A percentile compares a stretch with the other conserved stretches of the same genome.
Conservation (phyloP, 1,140 invertebrate genomes). For the Eumeta japonica region DNA sequence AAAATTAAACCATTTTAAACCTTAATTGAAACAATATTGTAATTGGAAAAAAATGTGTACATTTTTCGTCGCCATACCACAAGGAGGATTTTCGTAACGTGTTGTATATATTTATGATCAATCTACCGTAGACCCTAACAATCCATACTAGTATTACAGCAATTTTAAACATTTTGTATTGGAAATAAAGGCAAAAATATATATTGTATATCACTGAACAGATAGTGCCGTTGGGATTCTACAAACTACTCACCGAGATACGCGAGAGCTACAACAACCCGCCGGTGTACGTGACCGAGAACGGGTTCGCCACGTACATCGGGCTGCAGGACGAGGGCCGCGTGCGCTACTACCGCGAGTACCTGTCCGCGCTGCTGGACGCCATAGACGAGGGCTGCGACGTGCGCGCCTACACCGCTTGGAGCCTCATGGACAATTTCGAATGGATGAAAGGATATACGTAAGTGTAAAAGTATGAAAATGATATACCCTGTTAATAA, state of each 20-base stretch:
- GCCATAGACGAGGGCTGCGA: conserved; percentile 62
- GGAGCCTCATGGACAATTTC: conserved; percentile 74
- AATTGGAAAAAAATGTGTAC: too few species aligned
- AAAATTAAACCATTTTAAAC: too few species aligned
- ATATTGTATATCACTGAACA: conserved; percentile 4
- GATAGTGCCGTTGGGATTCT: conserved; percentile 60
- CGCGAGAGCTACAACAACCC: conserved; percentile 61
- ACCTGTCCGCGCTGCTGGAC: conserved; percentile 35
- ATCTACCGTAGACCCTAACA: too few species aligned
- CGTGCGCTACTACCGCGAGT: conserved; percentile 56
- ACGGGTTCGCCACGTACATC: conserved; percentile 59
- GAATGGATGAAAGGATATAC: conserved; percentile 65
- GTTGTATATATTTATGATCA: too few species aligned
- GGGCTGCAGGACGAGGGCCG: conserved; percentile 54
- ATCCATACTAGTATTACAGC: too few species aligned
- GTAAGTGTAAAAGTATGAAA: too few species aligned
- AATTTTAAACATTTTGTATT: not conserved
- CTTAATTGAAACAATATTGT: too few species aligned
- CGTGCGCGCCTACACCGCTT: conserved; percentile 63
- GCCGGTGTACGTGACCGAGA: conserved; percentile 67
- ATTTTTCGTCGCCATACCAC: too few species aligned
- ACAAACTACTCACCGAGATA: conserved; percentile 63
- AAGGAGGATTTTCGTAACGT: too few species aligned
- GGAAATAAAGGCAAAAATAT: not conserved
- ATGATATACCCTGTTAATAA: too few species aligned